Conservation (phyloP, 2,113 vertebrate species). For the Oxyura jamaicensis region DNA sequence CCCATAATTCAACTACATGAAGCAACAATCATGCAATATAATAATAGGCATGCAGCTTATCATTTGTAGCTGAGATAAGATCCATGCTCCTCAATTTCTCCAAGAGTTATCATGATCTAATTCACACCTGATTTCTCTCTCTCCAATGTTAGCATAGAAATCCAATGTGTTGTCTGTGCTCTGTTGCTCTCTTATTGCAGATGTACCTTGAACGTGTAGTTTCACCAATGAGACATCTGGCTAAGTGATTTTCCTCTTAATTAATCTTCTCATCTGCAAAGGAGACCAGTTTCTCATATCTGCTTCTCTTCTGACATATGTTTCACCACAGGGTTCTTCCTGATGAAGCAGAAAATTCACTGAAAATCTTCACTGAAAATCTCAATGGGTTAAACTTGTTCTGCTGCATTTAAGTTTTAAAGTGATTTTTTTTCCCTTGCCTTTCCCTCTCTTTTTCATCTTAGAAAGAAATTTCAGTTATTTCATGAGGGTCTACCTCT, state of each 20-base stretch:
- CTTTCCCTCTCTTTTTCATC: not conserved
- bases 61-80: conserved; percentile 18
- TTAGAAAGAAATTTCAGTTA: not conserved
- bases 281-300: conserved; percentile 12
- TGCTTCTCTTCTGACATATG: conserved; percentile 57
- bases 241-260: conserved; percentile 52
- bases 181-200: not conserved
- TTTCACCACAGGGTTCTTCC: conserved; percentile 61
- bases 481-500: conserved; percentile 39
- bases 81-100: not conserved
- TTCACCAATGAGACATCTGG: conserved; percentile 42
- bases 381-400: conserved; percentile 44
- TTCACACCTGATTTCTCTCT: not conserved
- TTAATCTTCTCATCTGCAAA: conserved; percentile 64
- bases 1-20: not conserved
- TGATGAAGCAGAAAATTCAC: conserved; percentile 66
- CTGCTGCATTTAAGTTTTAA: conserved; percentile 25
- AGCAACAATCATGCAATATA: not conserved
- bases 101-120: conserved; percentile 20
- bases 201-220: not conserved
- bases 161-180: not conserved
- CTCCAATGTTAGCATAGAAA: not conserved
- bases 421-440: not conserved
- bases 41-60: not conserved
- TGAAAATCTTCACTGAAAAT: conserved; percentile 45